Evolutionary conservation across 2,888 invertebrate genomes (phyloP), one percentile per base, ranked within the genome.

Genomic region (Stenchaetothrips biformis): DNA sequence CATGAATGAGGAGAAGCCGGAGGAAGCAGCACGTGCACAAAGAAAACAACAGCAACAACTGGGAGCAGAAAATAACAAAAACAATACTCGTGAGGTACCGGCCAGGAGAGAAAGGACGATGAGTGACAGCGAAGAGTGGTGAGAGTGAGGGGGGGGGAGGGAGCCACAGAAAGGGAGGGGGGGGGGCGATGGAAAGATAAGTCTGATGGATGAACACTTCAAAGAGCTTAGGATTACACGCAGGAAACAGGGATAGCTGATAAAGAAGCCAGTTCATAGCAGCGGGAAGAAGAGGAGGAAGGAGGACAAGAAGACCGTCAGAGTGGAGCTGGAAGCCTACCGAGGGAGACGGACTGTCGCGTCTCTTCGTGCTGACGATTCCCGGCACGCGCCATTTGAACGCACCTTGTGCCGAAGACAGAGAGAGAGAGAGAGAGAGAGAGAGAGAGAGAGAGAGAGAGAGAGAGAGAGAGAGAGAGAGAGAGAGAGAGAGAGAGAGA

Each of bases 181-280:
- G 67, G 67, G 67, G 21, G n/a, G 25, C 21, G 67, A 74, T 74
- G 67, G 67, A 25, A 25, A 74, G 67, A 74, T 74, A 74, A 74
- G 67, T 25, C 67, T 74, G 67, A 74, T 74, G 67, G 67, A 74
- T 74, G 67, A 74, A 74, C 67, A 74, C 67, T 74, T 74, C 67
- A 74, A 74, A 74, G 67, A 74, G 67, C 67, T 74, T 74, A 74
- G 67, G 67, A 74, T 74, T 74, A 74, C 67, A 74, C 67, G 67
- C 67, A 74, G 67, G 67, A 74, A 74, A 74, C 67, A 74, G 67
- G 67, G 67, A 74, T 74, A 74, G 67, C 67, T 74, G 67, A 74
- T 74, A 74, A 74, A 74, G 67, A 74, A 74, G 67, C 67, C 67
- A 74, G 67, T 74, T 74, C 67, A 74, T 74, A 21, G 67, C 67